Evolutionary conservation across 1,140 invertebrate species (phyloP), one percentile per base, ranked within the genome.

Genomic region (Elysia chlorotica): DNA sequence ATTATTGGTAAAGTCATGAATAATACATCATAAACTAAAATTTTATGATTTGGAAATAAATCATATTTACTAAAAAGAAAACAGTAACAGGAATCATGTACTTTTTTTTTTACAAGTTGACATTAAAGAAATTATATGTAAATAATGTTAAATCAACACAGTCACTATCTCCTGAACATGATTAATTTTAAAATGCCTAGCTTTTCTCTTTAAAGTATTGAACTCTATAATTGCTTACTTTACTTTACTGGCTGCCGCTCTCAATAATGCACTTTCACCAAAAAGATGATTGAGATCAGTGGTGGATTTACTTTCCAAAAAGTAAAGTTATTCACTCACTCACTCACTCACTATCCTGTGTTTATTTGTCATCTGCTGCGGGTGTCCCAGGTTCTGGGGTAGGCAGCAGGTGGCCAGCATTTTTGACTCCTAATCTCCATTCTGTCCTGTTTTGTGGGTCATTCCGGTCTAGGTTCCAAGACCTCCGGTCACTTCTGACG

Each of bases 181-280:
- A n/a, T n/a, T n/a, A n/a, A n/a, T n/a, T n/a, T n/a, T n/a, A n/a
- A n/a, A n/a, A n/a, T n/a, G n/a, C n/a, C n/a, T n/a, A n/a, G n/a
- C n/a, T n/a, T n/a, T n/a, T n/a, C n/a, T n/a, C n/a, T n/a, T n/a
- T n/a, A n/a, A n/a, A n/a, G n/a, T n/a, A n/a, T n/a, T n/a, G n/a
- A n/a, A n/a, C n/a, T n/a, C n/a, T n/a, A 65, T 5, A 17, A 10
- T 23, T 17, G 37, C 67, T 62, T 33, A 71, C 69, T 71, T 71
- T 56, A 71, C 69, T 71, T 71, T 71, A 3, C 57, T 71, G 28
- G 69, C 69, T 48, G 59, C 36, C 2, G 38, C 69, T 2, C 69
- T n/a, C 2, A 71, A 38, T 33, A 38, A 4, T 4, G 57, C 35
- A 41, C 35, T 61, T 23, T 71, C 69, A 30, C 35, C 6, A 38